Evolutionary conservation across 1,140 invertebrate species (phyloP).

Genomic region (Hyphantria cunea): DNA sequence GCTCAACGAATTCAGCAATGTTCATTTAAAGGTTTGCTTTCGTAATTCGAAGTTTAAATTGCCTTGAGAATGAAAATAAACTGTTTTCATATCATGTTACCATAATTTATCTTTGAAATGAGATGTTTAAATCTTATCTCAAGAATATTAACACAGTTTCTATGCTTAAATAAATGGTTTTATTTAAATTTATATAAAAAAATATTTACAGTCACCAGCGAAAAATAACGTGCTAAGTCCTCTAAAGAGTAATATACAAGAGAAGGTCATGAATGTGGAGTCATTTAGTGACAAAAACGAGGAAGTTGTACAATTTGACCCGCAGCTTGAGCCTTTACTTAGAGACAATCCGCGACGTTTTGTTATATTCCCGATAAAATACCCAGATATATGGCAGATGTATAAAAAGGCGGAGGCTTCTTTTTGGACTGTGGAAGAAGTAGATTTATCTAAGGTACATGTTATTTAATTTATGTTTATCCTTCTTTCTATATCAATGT

Average conservation of each 20-base stretch:
- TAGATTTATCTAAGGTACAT: conserved; percentile 91
- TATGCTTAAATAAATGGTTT: too few species aligned
- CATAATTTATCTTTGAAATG: too few species aligned
- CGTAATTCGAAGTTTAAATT: too few species aligned
- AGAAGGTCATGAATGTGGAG: conserved; percentile 56
- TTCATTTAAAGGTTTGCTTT: conserved; percentile 59
- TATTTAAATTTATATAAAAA: too few species aligned
- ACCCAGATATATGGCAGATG: conserved; percentile 97
- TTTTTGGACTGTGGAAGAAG: conserved; percentile 99
- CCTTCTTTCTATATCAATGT: too few species aligned
- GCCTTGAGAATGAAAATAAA: too few species aligned
- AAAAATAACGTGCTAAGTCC: conserved; percentile 57
- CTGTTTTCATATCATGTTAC: too few species aligned
- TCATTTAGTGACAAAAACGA: conserved; percentile 34
- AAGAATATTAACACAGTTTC: too few species aligned
- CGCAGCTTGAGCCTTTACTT: conserved; percentile 93
- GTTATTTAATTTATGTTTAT: too few species aligned
- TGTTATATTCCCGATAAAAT: conserved; percentile 98
- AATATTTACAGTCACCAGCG: conserved; percentile 58
- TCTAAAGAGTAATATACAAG: conserved; percentile 52
- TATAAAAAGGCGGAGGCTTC: conserved; percentile 99
- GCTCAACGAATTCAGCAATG: conserved; percentile 54
- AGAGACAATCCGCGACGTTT: conserved; percentile 95
- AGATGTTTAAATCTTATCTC: too few species aligned
- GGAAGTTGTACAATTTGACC: conserved; percentile 81